A percentile compares a stretch with the other conserved stretches of the same genome.
Evolutionary conservation across 2,797 vertebrate species (phyloP).

Genomic region (Chiroxiphia lanceolata): DNA sequence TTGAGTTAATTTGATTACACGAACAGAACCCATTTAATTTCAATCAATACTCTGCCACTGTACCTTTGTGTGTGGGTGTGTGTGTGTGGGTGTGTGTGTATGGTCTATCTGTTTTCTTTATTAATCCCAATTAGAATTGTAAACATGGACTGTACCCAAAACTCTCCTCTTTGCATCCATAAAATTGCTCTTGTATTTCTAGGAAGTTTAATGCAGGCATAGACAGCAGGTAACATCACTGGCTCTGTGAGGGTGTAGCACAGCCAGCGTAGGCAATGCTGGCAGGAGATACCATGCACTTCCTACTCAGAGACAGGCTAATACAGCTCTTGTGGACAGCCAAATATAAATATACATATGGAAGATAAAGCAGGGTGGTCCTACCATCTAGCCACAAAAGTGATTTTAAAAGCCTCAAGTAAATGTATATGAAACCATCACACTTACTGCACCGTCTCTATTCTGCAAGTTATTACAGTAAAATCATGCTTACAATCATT

Average conservation of each 20-base stretch:
- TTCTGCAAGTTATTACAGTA: background rate
- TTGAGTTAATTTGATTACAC: background rate
- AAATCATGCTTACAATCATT: background rate
- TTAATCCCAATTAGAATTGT: background rate
- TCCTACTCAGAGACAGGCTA: background rate
- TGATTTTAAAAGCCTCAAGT: constrained; percentile 19
- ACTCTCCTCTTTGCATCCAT: background rate
- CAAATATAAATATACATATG: background rate
- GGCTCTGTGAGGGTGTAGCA: background rate
- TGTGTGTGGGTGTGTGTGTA: no score
- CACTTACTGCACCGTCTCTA: background rate
- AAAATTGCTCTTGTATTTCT: background rate
- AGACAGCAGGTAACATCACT: background rate
- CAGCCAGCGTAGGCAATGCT: background rate
- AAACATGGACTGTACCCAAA: background rate
- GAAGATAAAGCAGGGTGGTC: background rate
- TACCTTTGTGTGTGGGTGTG: background rate
- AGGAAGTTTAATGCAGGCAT: background rate
- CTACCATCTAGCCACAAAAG: background rate
- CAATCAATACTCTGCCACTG: background rate
- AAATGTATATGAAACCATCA: background rate
- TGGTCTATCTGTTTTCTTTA: background rate
- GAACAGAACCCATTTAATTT: background rate
- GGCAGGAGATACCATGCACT: background rate
- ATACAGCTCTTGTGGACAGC: background rate